Conservation (phyloP, 1,140 invertebrate genomes). For the Trichonephila clavipes region DNA sequence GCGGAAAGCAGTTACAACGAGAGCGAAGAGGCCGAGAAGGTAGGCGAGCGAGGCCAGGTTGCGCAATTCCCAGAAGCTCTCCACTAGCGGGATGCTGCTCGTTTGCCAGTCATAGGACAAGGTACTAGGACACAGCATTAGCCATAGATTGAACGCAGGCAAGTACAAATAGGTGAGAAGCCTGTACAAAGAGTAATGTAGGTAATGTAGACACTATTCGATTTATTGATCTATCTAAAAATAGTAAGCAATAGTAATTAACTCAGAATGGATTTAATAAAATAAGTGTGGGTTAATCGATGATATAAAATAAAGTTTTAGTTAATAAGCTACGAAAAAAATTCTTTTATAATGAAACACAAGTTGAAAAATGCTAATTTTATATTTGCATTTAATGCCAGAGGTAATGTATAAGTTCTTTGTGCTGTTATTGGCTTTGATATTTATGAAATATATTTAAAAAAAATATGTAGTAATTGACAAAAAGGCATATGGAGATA, state of each 20-base stretch:
- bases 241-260: background rate
- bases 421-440: no score
- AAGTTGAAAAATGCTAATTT: no score
- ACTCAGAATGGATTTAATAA: no score
- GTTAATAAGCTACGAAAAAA: no score
- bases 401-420: no score
- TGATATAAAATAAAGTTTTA: no score
- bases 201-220: background rate
- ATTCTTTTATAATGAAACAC: no score
- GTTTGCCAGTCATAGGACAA: slow-evolving; percentile 85
- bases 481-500: no score
- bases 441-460: no score
- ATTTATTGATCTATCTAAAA: background rate
- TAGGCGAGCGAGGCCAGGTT: slow-evolving; percentile 79
- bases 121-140: slow-evolving; percentile 82
- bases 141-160: slow-evolving; percentile 82
- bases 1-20: background rate
- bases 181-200: slow-evolving; percentile 76
- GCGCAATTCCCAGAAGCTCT: slow-evolving; percentile 80
- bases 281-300: no score
- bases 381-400: no score
- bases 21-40: background rate
- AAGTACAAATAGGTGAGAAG: slow-evolving; percentile 83
- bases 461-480: no score
- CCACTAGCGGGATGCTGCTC: slow-evolving; percentile 83